phyloP scores from a whole-genome alignment of 1,140 invertebrate genomes.

The Zaprionus tsacasi region DNA sequence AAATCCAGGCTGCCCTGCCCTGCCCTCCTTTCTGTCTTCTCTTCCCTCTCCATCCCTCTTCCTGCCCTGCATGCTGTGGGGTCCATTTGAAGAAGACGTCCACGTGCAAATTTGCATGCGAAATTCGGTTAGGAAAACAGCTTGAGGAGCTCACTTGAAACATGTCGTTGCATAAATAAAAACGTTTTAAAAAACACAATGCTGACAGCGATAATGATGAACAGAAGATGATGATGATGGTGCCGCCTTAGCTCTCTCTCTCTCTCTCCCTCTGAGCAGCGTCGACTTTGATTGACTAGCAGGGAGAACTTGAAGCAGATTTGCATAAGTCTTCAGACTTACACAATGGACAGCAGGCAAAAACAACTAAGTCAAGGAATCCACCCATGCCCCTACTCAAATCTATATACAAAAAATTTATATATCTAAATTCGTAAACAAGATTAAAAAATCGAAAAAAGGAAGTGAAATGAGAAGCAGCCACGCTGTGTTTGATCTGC shows the following conservation, averaged over 20 bases:
- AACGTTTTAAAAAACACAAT: slow-evolving; percentile 68
- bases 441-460: slow-evolving; percentile 1
- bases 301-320: slow-evolving; percentile 47
- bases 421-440: slow-evolving; percentile 2
- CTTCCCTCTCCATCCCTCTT: not conserved
- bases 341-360: slow-evolving; percentile 53
- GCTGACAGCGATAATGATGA: slow-evolving; percentile 45
- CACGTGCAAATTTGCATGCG: slow-evolving; percentile 80
- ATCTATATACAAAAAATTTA: slow-evolving; percentile 11
- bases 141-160: slow-evolving; percentile 59
- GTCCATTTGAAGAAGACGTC: slow-evolving; percentile 12
- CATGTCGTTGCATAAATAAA: slow-evolving; percentile 80
- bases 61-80: not conserved
- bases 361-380: slow-evolving; percentile 5
- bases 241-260: slow-evolving; percentile 1
- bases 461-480: not conserved
- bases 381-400: not conserved
- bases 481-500: not conserved
- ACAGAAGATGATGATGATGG: slow-evolving; percentile 41
- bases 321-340: slow-evolving; percentile 69
- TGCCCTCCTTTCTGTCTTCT: too few species aligned
- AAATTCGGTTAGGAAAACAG: slow-evolving; percentile 77
- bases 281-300: slow-evolving; percentile 75
- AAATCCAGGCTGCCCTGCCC: slow-evolving; percentile 1
- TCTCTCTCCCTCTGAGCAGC: not conserved